Conservation (phyloP, 2,888 invertebrate species). For the Galerucella nymphaeae region DNA sequence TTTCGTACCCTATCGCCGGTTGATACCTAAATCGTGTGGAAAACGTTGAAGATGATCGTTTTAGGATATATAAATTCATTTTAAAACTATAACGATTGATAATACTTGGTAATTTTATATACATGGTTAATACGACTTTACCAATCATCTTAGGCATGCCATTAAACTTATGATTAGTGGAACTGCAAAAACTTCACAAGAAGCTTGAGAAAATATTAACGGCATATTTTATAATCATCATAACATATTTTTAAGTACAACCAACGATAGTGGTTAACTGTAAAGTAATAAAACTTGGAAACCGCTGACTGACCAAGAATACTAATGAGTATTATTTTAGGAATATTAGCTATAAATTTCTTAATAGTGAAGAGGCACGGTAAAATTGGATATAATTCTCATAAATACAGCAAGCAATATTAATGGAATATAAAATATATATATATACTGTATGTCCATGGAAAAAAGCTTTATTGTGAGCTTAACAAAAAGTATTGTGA, state of each 20-base stretch:
- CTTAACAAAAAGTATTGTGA: too few relatives aligned
- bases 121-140: too few relatives aligned
- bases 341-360: not conserved
- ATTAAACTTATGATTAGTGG: not conserved
- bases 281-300: not conserved
- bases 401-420: too few relatives aligned
- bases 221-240: not conserved
- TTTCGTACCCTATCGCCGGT: too few relatives aligned
- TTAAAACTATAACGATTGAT: too few relatives aligned
- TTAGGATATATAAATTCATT: too few relatives aligned
- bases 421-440: too few relatives aligned
- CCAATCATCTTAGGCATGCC: not conserved
- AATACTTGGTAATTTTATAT: too few relatives aligned
- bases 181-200: not conserved
- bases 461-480: too few relatives aligned
- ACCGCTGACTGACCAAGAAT: not conserved
- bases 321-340: not conserved
- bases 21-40: too few relatives aligned
- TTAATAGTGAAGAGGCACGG: not conserved
- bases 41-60: too few relatives aligned
- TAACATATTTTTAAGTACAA: not conserved
- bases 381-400: not conserved
- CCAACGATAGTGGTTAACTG: not conserved
- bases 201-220: not conserved
- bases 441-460: too few relatives aligned